Base-by-base conservation (phyloP, 2,113 vertebrate species). In the Ornithorhynchus anatinus region DNA sequence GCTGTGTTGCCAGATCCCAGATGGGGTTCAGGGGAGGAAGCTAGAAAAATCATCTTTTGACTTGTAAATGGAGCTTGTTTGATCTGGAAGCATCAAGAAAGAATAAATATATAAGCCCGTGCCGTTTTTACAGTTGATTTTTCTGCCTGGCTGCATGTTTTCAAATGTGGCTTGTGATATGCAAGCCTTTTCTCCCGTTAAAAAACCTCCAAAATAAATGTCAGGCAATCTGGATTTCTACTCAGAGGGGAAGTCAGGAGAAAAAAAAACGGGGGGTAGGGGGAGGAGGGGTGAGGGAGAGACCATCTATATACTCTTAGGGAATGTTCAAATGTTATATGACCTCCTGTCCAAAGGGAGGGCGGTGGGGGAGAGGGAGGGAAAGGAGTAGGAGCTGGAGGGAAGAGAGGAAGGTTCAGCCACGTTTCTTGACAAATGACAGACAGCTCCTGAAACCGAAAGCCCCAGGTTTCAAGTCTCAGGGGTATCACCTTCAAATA, bases 381-480 rank as follows among this genome's bases (percentile, higher is more conserved):
- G 53, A 39, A 59, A n/a, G 69, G 54, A 35, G 72, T 63, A 65
- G 44, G 22, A n/a, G 3, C 31, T 42, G 44, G 58, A 62, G 60
- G 53, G 53, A 39, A 59, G 62, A 20, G 57, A 73, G 60, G 64
- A 64, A 3, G 19, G 59, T 81, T 53, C 62, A 86, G 62, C 75
- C 63, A 14, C 75, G 77, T 80, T 89, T 89, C 79, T 75, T 91
- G 91, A 92, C 91, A 73, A 86, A 70, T 94, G 94, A 94, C 72
- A 63, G 94, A 91, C 93, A 94, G 92, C 68, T 91, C 84, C 85
- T 85, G 92, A 93, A 93, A 94, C 59, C 84, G 85, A 92, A 94
- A 90, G 90, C 92, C 89, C 79, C 80, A 92, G 89, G 89, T 93
- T 93, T 90, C 86, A 44, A 87, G 75, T 89, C 91, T 85, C 89